Evolutionary conservation across 2,888 invertebrate species (phyloP), one percentile per base, ranked within the genome.

Genomic region (Lucinisca nassula): DNA sequence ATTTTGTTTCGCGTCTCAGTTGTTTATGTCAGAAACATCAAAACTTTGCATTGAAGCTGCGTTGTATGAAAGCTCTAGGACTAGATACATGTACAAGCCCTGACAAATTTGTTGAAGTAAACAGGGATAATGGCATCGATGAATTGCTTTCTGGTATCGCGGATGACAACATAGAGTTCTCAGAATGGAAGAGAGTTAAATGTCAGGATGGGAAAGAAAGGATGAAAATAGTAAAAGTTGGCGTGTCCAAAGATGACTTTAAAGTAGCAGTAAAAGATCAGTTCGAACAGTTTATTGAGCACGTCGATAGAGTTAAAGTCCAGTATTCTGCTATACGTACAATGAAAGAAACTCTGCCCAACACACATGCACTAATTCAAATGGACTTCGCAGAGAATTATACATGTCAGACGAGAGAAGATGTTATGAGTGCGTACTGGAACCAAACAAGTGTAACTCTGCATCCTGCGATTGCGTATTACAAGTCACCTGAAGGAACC

Each of bases 201-300:
- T 73, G 88, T 58, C 78, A 51, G 12, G 61, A 90, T 82, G 84
- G 90, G 4, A 90, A 86, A 55, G 82, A 90, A 49, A 37, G 78
- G n/a, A 84, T 86, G 82, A 79, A 73, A 35, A 70, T 86, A 10
- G 82, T 82, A 12, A 84, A 86, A 45, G 24, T 45, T n/a, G 76
- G 88, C 58, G 6, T 79, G 21, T 32, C 73, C 1, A 84, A 80
- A 45, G 38, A 38, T 14, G 84, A 86, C 17, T 84, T 96, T 92
- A 30, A 96, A 95, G 30, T 96, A 95, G 82, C 96, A 96, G 21
- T 96, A 96, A 27, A 87, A 87, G 32, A 93, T 92, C 84, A 95
- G 88, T 87, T 95, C 92, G 89, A 79, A n/a, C 75, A 45, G 84
- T 89, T 87, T 73, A 72, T 24, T 24, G 67, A n/a, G 1, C 87